Percentiles rank a stretch among this genome's conserved stretches.
Conservation (phyloP, 2,888 invertebrate species). For the Oscheius myriophilus region DNA sequence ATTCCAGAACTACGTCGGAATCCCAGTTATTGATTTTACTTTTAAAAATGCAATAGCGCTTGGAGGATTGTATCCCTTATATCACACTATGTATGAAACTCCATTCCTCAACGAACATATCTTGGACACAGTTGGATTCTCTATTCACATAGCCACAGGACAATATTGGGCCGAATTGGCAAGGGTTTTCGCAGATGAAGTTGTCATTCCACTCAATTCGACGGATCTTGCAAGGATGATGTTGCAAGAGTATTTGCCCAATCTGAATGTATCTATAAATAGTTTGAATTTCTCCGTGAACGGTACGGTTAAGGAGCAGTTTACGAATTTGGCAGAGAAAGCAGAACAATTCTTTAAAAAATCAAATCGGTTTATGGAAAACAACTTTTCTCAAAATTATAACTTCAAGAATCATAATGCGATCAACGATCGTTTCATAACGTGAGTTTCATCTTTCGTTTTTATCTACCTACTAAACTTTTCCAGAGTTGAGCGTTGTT, state of each 20-base stretch:
- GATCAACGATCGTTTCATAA: slow-evolving; percentile 54
- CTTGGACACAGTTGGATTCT: slow-evolving; percentile 61
- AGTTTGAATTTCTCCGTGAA: slow-evolving; percentile 32
- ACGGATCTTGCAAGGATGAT: slow-evolving; percentile 66
- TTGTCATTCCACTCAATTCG: slow-evolving; percentile 71
- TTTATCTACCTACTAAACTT: background rate
- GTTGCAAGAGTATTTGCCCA: slow-evolving; percentile 48
- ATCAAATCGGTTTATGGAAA: slow-evolving; percentile 43
- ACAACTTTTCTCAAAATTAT: slow-evolving; percentile 48
- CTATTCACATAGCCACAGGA: slow-evolving; percentile 70
- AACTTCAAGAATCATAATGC: slow-evolving; percentile 47
- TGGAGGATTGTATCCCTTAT: slow-evolving; percentile 62
- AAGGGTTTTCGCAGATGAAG: slow-evolving; percentile 69
- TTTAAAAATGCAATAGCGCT: slow-evolving; percentile 64
- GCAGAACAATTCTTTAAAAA: slow-evolving; percentile 37
- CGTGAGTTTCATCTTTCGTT: slow-evolving; percentile 33
- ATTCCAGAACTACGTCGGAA: slow-evolving; percentile 72
- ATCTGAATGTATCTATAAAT: slow-evolving; percentile 39
- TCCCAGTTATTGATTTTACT: slow-evolving; percentile 72
- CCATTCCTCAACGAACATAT: slow-evolving; percentile 68
- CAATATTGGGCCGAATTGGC: slow-evolving; percentile 72
- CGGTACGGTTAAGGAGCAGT: slow-evolving; percentile 38
- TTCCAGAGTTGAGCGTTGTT: slow-evolving; percentile 70
- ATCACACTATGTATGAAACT: slow-evolving; percentile 70
- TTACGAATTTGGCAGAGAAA: slow-evolving; percentile 26